Base-by-base conservation (phyloP, 2,888 invertebrate species). In the Anagyrus pseudococci region DNA sequence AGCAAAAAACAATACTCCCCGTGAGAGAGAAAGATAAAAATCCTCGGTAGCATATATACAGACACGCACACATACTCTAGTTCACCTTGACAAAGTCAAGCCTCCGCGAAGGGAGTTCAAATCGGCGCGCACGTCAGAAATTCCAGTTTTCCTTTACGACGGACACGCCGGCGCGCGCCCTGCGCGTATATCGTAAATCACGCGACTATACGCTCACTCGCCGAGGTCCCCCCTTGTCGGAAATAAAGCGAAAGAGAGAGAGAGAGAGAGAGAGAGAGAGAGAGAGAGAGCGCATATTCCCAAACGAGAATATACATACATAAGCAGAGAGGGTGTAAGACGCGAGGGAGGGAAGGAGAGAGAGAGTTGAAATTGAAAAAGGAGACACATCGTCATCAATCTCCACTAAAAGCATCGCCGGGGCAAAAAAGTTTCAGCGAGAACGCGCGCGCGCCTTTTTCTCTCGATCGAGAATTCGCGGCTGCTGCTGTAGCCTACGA, bases 141-240 rank as follows among this genome's bases (percentile, higher is more conserved):
- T 62, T 62, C 62, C 57, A 62, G 62, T 57, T 62, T 62, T 62
- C 57, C 57, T 57, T 62, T 57, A 47, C 62, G 46, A 52, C 40
- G 13, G 37, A 40, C 47, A 23, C 43, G 49, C 55, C 47, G n/a
- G 41, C 47, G 40, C 55, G 13, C 25, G 25, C 47, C 33, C 37
- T 20, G 57, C 29, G 29, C 10, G 10, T 10, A 29, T 29, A 22
- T 53, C 56, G 57, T 62, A 62, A 62, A 62, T 62, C 62, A 56
- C 57, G 41, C 29, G 49, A 37, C n/a, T n/a, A n/a, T n/a, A n/a
- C 49, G 49, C 37, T 10, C 23, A 37, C 13, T 46, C 33, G 23
- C 33, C 22, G 13, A 13, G 46, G 4, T 10, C 2, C 56, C 4
- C 57, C 53, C 40, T 33, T 47, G 52, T 52, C 47, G 52, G 50